Conservation (phyloP, 1,140 invertebrate species). For the Cylas formicarius region DNA sequence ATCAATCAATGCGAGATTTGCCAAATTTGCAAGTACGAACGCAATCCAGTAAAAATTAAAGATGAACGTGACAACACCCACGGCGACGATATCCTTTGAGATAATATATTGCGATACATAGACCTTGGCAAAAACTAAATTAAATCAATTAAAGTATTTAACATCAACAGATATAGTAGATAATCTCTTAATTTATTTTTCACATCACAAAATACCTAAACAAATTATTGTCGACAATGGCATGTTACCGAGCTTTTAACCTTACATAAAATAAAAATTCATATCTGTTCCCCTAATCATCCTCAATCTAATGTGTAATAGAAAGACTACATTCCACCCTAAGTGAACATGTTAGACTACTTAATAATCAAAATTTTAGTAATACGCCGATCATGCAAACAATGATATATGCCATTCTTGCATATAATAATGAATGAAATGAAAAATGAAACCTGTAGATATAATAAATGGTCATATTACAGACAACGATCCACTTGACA, state of each 20-base stretch:
- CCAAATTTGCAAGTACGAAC: background rate
- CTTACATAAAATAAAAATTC: slow-evolving; percentile 6
- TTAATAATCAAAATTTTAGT: too few species aligned
- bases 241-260: background rate
- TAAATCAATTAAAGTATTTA: background rate
- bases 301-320: slow-evolving; percentile 6
- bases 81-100: slow-evolving; percentile 1
- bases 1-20: too few species aligned
- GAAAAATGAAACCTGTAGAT: slow-evolving; percentile 1
- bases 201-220: slow-evolving; percentile 1
- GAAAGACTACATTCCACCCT: too few species aligned
- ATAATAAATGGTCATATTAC: too few species aligned
- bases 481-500: too few species aligned
- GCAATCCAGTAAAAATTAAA: background rate
- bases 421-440: slow-evolving; percentile 1
- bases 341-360: too few species aligned
- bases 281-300: slow-evolving; percentile 5
- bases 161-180: slow-evolving; percentile 1
- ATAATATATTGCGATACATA: slow-evolving; percentile 2
- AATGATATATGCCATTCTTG: too few species aligned
- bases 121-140: slow-evolving; percentile 6
- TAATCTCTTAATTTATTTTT: slow-evolving; percentile 4
- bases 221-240: slow-evolving; percentile 8
- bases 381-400: too few species aligned
- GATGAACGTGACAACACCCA: background rate